Evolutionary conservation across 1,140 invertebrate species (phyloP).

Genomic region (Chlorops oryzae): DNA sequence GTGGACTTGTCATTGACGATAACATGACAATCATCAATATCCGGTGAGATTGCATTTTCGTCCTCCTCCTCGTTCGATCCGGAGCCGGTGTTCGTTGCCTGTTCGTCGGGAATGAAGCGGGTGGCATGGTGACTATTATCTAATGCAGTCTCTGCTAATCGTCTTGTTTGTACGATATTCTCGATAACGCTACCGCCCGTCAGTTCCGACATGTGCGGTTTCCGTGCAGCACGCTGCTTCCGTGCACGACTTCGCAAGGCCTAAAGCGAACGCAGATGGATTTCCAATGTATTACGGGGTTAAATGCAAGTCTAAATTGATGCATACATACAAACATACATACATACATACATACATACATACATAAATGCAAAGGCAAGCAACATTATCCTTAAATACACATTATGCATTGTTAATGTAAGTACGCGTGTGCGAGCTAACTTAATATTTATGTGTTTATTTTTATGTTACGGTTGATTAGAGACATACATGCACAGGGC

Average conservation of each 20-base stretch:
- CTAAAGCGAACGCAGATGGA: too few relatives aligned
- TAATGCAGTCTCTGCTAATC: constrained; percentile 74
- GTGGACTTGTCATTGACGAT: constrained; percentile 85
- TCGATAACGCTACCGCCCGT: constrained; percentile 80
- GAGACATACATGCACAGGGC: too few relatives aligned
- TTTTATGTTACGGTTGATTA: too few relatives aligned
- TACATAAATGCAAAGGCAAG: too few relatives aligned
- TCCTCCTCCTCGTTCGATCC: constrained; percentile 83
- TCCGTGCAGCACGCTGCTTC: constrained; percentile 68
- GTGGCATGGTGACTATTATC: constrained; percentile 57
- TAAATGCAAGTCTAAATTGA: too few relatives aligned
- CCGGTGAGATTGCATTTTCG: constrained; percentile 54
- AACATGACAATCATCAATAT: constrained; percentile 68
- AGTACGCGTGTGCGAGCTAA: too few relatives aligned
- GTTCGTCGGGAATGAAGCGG: constrained; percentile 56
- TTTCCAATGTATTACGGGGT: too few relatives aligned
- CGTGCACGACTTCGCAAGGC: constrained; percentile 73
- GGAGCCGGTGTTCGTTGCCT: constrained; percentile 86
- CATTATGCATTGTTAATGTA: too few relatives aligned
- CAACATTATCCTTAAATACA: too few relatives aligned
- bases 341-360: too few relatives aligned
- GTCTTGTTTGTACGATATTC: constrained; percentile 74
- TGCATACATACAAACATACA: too few relatives aligned
- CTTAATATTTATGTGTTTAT: too few relatives aligned
- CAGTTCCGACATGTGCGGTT: constrained; percentile 63